These are phyloP conservation scores for Meteorus colon DNA, from an alignment of 2,888 invertebrate species.

Conservation along the genomic window DNA sequence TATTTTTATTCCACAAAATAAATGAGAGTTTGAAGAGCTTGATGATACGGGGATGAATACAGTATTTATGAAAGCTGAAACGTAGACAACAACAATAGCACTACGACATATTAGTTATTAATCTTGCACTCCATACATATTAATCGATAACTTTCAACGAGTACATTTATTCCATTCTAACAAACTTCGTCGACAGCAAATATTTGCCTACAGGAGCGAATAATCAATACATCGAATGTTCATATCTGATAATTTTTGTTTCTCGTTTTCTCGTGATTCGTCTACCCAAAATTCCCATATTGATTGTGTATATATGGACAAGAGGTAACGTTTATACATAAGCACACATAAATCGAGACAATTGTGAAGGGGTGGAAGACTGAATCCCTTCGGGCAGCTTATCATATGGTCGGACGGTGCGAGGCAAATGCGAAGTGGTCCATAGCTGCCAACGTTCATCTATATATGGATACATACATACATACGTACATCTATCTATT, in stretches of 20 bases:
- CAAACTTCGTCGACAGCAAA: slow-evolving; percentile 37
- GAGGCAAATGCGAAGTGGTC: slow-evolving; percentile 47
- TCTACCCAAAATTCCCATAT: slow-evolving; percentile 17
- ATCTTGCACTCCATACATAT: too few species aligned
- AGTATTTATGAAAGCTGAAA: too few species aligned
- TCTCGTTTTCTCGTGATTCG: slow-evolving; percentile 54
- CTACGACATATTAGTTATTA: too few species aligned
- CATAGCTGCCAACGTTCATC: slow-evolving; percentile 37
- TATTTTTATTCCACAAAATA: too few species aligned
- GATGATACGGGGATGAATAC: too few species aligned
- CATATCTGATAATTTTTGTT: slow-evolving; percentile 52
- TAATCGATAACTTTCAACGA: too few species aligned
- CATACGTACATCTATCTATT: not conserved
- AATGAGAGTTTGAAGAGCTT: too few species aligned
- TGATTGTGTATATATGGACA: slow-evolving; percentile 14
- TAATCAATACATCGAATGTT: slow-evolving; percentile 57
- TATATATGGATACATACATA: slow-evolving; percentile 1
- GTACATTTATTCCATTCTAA: too few species aligned
- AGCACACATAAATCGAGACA: slow-evolving; percentile 65
- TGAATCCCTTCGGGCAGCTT: slow-evolving; percentile 67
- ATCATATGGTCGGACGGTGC: slow-evolving; percentile 54
- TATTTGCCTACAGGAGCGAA: slow-evolving; percentile 57
- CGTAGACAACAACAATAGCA: too few species aligned
- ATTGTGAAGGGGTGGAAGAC: slow-evolving; percentile 53
- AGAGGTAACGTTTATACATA: slow-evolving; percentile 50